Base-by-base conservation (phyloP, 2,113 vertebrate species). In the Prionailurus bengalensis region DNA sequence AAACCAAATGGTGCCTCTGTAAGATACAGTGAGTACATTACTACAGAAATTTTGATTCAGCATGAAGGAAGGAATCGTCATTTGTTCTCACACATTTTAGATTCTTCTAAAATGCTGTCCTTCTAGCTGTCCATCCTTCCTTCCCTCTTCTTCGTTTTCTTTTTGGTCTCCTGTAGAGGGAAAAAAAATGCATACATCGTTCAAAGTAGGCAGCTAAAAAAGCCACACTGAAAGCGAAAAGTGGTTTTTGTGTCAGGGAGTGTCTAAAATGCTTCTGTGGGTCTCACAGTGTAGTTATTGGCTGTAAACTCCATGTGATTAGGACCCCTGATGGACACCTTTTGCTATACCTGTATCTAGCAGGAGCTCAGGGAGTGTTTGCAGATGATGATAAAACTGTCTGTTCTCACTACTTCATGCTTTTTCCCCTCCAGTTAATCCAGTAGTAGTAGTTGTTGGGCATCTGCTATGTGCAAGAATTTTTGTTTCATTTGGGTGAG, bases 1-100 rank as follows among this genome's bases (percentile, higher is more conserved):
- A 31, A 96, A 80, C 82, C 89, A 97, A 90, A 97, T 90, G 97
- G 85, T 92, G 70, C 25, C 29, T 92, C 33, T 61, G 7, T 48
- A 76, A 71, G 12, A 55, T 65, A 83, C 89, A 79, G 53, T 68
- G 68, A 88, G 21, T 91, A 33, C 53, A 84, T 90, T 55, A 93
- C 71, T 73, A 21, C 42, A 88, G 87, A 96, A 58, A 87, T 87
- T 94, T 80, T 79, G 48, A 93, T 48, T 89, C 39, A 65, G 58
- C n/a, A 13, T 70, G 48, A 87, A 94, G 86, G 85, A 86, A 84
- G 93, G 66, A 78, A 92, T 80, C 5, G 7, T 95, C 23, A 55
- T 74, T 89, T 36, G 42, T 82, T 95, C 58, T 25, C 79, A 27
- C 25, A 39, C 42, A n/a, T 87, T 95, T 80, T 55, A n/a, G 83